phyloP scores from a whole-genome alignment of 2,797 vertebrate genomes.

The Pteronotus mesoamericanus region DNA sequence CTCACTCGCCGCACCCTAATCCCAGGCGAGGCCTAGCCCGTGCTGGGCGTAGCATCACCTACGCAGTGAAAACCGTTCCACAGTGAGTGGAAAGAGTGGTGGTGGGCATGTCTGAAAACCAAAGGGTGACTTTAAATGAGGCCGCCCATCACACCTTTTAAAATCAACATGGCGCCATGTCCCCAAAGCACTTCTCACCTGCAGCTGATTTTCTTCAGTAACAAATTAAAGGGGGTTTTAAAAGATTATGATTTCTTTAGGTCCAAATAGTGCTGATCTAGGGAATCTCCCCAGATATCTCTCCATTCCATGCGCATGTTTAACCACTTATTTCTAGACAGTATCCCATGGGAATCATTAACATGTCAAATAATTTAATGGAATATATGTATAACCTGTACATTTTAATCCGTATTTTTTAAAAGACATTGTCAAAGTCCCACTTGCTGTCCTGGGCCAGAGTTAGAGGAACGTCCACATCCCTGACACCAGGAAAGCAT shows the following conservation, averaged over 20 bases:
- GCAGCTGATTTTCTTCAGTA: not conserved
- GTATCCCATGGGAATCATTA: not conserved
- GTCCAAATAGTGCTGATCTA: not conserved
- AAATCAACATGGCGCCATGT: not conserved
- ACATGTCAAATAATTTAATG: not conserved
- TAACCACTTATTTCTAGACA: not conserved
- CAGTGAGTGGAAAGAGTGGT: not conserved
- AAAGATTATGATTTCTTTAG: not conserved
- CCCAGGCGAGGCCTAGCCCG: not conserved
- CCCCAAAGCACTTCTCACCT: not conserved
- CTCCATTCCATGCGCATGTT: not conserved
- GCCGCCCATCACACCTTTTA: not conserved
- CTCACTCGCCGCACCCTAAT: not conserved
- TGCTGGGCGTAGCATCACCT: too few species aligned
- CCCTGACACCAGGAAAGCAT: too few species aligned
- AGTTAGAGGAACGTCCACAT: accelerated
- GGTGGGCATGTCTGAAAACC: not conserved
- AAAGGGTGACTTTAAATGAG: not conserved
- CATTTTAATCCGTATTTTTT: too few species aligned
- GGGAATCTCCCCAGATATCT: not conserved
- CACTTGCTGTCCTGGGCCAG: not conserved
- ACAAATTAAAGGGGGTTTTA: not conserved
- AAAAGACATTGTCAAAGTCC: not conserved
- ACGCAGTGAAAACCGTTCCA: not conserved
- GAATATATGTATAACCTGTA: not conserved